phyloP scores from a whole-genome alignment of 2,888 invertebrate species.

The Gibbula magus region DNA sequence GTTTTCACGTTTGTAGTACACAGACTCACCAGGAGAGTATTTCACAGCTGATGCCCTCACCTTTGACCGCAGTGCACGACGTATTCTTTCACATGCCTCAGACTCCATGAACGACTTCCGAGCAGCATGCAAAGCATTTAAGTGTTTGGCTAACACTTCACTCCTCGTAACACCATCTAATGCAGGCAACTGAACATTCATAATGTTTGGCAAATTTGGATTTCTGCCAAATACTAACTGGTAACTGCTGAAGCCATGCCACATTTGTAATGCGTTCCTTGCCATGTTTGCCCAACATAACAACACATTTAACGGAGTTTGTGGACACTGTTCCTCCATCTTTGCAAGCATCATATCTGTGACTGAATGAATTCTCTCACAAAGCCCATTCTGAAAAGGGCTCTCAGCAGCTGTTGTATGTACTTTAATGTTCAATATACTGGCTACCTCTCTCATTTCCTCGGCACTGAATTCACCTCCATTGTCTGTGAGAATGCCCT shows the following conservation, averaged over 20 bases:
- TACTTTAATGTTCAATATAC: background rate
- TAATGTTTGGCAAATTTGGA: background rate
- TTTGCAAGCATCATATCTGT: background rate
- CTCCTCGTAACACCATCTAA: background rate
- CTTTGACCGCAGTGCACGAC: slow-evolving; percentile 26
- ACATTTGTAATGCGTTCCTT: background rate
- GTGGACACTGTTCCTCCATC: no score
- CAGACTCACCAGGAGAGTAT: slow-evolving; percentile 9
- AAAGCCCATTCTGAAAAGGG: background rate
- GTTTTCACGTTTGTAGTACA: slow-evolving; percentile 10
- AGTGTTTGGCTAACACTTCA: background rate
- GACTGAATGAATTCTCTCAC: background rate
- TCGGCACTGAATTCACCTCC: background rate
- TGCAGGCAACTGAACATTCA: background rate
- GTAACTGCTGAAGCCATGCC: background rate
- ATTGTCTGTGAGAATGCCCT: background rate
- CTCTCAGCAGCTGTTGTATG: background rate
- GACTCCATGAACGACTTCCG: background rate
- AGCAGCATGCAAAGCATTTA: background rate
- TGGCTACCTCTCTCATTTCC: background rate
- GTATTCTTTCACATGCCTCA: background rate
- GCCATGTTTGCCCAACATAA: background rate
- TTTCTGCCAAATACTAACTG: background rate
- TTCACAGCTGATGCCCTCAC: slow-evolving; percentile 24
- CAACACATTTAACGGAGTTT: background rate